Evolutionary conservation across 1,140 invertebrate genomes (phyloP), one percentile per base, ranked within the genome.

Genomic region (Tribolium castaneum): DNA sequence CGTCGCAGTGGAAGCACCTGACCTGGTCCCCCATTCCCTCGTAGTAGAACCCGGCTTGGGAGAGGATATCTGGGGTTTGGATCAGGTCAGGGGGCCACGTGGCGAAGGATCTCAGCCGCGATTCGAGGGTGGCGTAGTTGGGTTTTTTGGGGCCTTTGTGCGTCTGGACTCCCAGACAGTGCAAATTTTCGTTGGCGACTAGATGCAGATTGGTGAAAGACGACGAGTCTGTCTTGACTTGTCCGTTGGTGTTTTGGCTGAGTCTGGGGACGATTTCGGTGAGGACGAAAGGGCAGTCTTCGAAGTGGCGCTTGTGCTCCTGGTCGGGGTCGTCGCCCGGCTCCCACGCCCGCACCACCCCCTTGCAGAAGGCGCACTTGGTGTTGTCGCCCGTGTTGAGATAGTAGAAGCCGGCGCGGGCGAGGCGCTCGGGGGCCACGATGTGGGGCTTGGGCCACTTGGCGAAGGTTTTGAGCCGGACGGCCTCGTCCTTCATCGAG

Each of bases 1-100:
- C 95, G 85, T 95, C 94, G 87, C 97, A 99, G 87, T 96, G 94
- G 87, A 97, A 98, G 88, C 97, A 99, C 59, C 94, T 90, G 3
- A 97, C 96, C 88, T 94, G 90, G 87, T 94, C 93, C 12, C 86
- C 87, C 56, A 87, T 84, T 34, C 91, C 92, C 89, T 81, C 75
- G 86, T 94, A 95, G 86, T 92, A 96, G 83, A 96, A 95, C 34
- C 95, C 95, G 78, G 94, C 93, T 75, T 90, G 89, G 1, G 94
- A 92, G 54, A 96, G 85, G 59, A 90, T 86, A 76, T 92, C 89
- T 0, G 93, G 92, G 10, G 89, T 90, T 85, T 94, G 93, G 59
- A 89, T 89, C 35, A 92, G 86, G 30, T 88, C 74, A 13, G 88
- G 86, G 5, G 93, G 92, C 93, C 93, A 94, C 50, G 87, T 86